phyloP scores from a whole-genome alignment of 1,140 invertebrate species.

The Prorops nasuta region DNA sequence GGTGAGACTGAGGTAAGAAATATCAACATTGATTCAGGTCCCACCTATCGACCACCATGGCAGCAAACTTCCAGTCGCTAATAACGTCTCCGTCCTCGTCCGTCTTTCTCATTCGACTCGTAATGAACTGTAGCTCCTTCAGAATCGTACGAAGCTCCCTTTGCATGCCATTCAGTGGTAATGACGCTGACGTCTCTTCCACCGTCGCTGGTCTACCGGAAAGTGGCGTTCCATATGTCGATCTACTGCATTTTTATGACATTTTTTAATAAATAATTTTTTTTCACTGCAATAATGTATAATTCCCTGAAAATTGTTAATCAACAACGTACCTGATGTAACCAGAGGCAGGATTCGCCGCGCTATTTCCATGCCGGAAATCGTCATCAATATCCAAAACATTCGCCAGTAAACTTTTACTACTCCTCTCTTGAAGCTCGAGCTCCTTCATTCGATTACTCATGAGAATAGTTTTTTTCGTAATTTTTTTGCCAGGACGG shows the following conservation, averaged over 20 bases:
- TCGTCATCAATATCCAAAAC: slow-evolving; percentile 94
- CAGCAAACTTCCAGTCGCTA: slow-evolving; percentile 99
- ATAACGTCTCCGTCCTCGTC: slow-evolving; percentile 89
- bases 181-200: slow-evolving; percentile 57
- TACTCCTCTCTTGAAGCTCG: slow-evolving; percentile 88
- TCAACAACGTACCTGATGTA: slow-evolving; percentile 50
- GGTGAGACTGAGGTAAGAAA: no score
- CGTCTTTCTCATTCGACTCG: slow-evolving; percentile 82
- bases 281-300: no score
- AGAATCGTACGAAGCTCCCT: slow-evolving; percentile 81
- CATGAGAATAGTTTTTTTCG: slow-evolving; percentile 84
- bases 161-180: slow-evolving; percentile 59
- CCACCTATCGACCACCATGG: slow-evolving; percentile 94
- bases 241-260: slow-evolving; percentile 64
- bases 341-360: slow-evolving; percentile 37
- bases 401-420: slow-evolving; percentile 90
- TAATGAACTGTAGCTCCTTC: slow-evolving; percentile 92
- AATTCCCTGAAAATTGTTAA: no score
- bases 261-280: no score
- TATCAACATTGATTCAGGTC: no score
- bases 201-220: slow-evolving; percentile 57
- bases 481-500: slow-evolving; percentile 91
- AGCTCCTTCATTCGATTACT: slow-evolving; percentile 85
- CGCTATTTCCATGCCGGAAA: slow-evolving; percentile 66
- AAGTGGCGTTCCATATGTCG: slow-evolving; percentile 53